Evolutionary conservation across 2,888 invertebrate species (phyloP).

Genomic region (Andricus curvator): DNA sequence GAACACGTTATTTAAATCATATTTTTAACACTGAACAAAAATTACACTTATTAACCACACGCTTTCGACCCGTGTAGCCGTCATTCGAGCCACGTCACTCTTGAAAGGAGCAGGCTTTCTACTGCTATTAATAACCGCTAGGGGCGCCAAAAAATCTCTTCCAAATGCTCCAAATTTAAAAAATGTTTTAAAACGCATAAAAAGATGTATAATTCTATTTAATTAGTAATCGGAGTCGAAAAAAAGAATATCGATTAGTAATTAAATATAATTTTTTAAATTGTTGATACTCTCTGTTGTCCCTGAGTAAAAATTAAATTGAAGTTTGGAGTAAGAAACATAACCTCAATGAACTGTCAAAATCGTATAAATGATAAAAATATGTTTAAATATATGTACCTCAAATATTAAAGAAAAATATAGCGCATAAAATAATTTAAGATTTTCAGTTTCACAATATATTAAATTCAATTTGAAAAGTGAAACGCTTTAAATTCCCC

Average conservation of each 20-base stretch:
- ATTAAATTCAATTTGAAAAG: too few species aligned
- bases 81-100: slow-evolving; percentile 70
- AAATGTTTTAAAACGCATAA: neutral
- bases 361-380: neutral
- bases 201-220: neutral
- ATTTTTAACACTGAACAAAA: slow-evolving; percentile 32
- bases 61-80: slow-evolving; percentile 46
- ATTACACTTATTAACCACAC: slow-evolving; percentile 25
- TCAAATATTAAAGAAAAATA: neutral
- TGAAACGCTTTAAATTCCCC: too few species aligned
- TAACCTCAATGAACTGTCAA: neutral
- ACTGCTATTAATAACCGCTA: slow-evolving; percentile 20
- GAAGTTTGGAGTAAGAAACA: neutral
- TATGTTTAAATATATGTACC: neutral
- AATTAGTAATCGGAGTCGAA: neutral
- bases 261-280: neutral
- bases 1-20: slow-evolving; percentile 19
- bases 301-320: neutral
- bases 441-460: neutral
- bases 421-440: neutral
- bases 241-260: neutral
- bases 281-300: neutral
- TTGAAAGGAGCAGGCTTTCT: slow-evolving; percentile 40
- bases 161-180: neutral
- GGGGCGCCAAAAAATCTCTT: neutral